Evolutionary conservation across 2,113 vertebrate genomes (phyloP), one percentile per base, ranked within the genome.

Genomic region (Thymallus thymallus): DNA sequence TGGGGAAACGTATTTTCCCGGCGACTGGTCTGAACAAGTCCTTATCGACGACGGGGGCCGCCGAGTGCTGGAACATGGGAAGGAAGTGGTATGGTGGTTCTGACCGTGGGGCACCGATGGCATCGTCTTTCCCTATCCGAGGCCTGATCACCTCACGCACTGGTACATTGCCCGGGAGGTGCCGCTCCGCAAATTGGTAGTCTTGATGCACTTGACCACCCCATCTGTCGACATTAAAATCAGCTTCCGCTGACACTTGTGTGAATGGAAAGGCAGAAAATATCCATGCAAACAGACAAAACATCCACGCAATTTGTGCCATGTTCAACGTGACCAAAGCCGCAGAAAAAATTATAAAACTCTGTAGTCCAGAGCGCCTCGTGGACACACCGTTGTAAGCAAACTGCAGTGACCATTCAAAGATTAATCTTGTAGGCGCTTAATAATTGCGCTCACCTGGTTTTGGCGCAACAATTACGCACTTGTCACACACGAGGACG

Each of bases 41-140:
- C 18, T 32, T 69, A 18, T 69, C 62, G 0, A 76, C 60, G 3
- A 82, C 61, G 5, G 80, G 74, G 30, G 24, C 24, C 0, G 67
- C 20, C 0, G 48, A 56, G 20, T 84, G 78, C 2, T 51, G 45
- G 61, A 84, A 85, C 82, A 85, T 77, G 32, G 86, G 86, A 6
- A 85, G 76, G 1, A 60, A 29, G 14, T 69, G 72, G 20, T 79
- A 71, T 1, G 82, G 68, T 6, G 24, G 58, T 56, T 32, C 2
- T 48, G 56, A 65, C 14, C 60, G n/a, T 10, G 20, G 22, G 58
- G 16, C 7, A 12, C 41, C 20, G 60, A 1, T 6, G 6, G 71
- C 5, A 5, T 48, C 29, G 35, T 46, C 26, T 30, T 29, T 16
- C 32, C 26, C 48, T 51, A 51, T 65, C 41, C 67, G 67, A 45